These are phyloP conservation scores for Torymus texanus DNA, from an alignment of 2,888 invertebrate species.

Conservation along the genomic window DNA sequence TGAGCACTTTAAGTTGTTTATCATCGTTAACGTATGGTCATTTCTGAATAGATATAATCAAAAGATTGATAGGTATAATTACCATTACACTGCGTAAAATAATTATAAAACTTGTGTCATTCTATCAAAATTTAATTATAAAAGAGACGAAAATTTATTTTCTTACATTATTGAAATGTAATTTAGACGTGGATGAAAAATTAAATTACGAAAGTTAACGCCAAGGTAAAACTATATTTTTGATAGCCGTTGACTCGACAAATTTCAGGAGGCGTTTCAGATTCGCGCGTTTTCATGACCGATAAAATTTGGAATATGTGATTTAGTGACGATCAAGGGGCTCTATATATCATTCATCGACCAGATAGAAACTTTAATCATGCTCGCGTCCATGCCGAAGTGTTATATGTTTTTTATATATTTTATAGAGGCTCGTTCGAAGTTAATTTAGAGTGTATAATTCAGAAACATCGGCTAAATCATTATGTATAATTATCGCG, in stretches of 20 bases:
- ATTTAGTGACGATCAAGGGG: slow-evolving; percentile 1
- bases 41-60: too few species aligned
- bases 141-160: background rate
- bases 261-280: background rate
- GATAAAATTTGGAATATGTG: slow-evolving; percentile 9
- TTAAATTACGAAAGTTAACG: background rate
- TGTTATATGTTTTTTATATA: background rate
- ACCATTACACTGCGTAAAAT: too few species aligned
- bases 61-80: too few species aligned
- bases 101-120: too few species aligned
- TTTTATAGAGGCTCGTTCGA: slow-evolving; percentile 12
- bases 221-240: too few species aligned
- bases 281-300: slow-evolving; percentile 2
- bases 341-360: background rate
- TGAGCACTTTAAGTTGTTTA: slow-evolving; percentile 40
- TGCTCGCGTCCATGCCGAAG: slow-evolving; percentile 5
- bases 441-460: slow-evolving; percentile 49
- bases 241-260: background rate
- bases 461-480: slow-evolving; percentile 59
- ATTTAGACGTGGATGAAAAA: too few species aligned
- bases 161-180: background rate
- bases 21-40: slow-evolving; percentile 10
- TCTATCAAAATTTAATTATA: too few species aligned
- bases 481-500: slow-evolving; percentile 52
- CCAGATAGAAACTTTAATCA: slow-evolving; percentile 10